Evolutionary conservation across 2,888 invertebrate species (phyloP).

Genomic region (Anthoptus insignis): DNA sequence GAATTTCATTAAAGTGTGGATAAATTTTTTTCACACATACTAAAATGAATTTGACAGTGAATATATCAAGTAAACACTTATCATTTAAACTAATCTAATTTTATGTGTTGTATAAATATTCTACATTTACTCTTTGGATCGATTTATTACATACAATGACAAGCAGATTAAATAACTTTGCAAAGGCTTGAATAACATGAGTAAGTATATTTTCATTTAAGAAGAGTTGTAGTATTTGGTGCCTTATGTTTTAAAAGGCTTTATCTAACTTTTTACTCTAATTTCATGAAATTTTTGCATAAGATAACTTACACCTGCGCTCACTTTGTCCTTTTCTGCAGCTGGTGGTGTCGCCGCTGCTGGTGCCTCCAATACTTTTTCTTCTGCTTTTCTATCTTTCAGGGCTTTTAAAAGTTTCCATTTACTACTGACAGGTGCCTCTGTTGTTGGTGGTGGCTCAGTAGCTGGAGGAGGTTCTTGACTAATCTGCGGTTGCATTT

Average conservation of each 20-base stretch:
- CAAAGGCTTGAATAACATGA: conserved; percentile 26
- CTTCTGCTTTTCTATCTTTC: conserved; percentile 96
- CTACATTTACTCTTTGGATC: conserved; percentile 8
- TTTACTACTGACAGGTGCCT: conserved; percentile 91
- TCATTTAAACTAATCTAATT: conserved; percentile 11
- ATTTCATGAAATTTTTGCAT: conserved; percentile 90
- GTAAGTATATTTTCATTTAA: no score
- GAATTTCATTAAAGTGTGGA: no score
- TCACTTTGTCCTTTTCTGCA: conserved; percentile 89
- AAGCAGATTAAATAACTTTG: conserved; percentile 27
- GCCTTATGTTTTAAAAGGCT: conserved; percentile 12
- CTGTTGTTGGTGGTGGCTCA: conserved; percentile 75
- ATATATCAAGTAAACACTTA: conserved; percentile 1
- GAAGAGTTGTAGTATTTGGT: no score
- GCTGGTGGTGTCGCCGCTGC: conserved; percentile 88
- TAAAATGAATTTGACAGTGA: neutral
- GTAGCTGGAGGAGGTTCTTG: conserved; percentile 62
- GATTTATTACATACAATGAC: conserved; percentile 17
- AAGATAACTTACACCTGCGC: conserved; percentile 89
- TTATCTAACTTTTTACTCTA: conserved; percentile 87
- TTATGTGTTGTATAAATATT: conserved; percentile 12
- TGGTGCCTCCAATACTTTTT: conserved; percentile 91
- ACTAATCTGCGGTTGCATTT: conserved; percentile 78
- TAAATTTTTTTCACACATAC: neutral
- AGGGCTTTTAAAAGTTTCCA: conserved; percentile 97